A percentile compares a stretch with the other conserved stretches of the same genome.
Evolutionary conservation across 1,140 invertebrate species (phyloP).

Genomic region (Trichonephila clavipes): DNA sequence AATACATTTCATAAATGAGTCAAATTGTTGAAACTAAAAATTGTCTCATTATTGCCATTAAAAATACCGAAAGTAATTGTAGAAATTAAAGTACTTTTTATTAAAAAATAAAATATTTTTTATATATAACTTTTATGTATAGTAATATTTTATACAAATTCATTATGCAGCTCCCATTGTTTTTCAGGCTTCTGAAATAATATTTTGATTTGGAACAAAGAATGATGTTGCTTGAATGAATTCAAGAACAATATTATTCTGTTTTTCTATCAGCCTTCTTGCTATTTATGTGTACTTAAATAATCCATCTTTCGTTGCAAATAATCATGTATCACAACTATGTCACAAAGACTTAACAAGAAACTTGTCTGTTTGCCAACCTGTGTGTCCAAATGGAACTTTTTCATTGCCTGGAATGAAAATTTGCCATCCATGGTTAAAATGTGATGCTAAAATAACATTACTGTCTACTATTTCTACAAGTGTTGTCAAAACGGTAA

Average conservation of each 20-base stretch:
- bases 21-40: no score
- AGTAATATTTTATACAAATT: no score
- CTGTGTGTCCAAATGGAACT: conserved; percentile 50
- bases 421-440: conserved; percentile 80
- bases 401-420: conserved; percentile 78
- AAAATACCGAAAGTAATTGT: no score
- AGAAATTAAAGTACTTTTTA: no score
- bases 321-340: neutral
- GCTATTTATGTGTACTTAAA: conserved; percentile 27
- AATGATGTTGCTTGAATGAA: conserved; percentile 14
- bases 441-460: conserved; percentile 78
- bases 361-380: conserved; percentile 50
- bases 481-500: conserved; percentile 76
- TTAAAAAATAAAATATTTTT: no score
- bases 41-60: no score
- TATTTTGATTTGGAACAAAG: neutral
- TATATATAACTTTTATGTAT: no score
- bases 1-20: no score
- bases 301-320: neutral
- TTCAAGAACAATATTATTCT: neutral
- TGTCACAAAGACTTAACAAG: conserved; percentile 23
- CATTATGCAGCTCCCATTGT: no score
- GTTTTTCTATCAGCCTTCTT: neutral
- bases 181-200: no score
- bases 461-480: neutral